These are phyloP conservation scores for Ceramica pisi DNA, from an alignment of 2,888 invertebrate genomes.

Conservation along the genomic window DNA sequence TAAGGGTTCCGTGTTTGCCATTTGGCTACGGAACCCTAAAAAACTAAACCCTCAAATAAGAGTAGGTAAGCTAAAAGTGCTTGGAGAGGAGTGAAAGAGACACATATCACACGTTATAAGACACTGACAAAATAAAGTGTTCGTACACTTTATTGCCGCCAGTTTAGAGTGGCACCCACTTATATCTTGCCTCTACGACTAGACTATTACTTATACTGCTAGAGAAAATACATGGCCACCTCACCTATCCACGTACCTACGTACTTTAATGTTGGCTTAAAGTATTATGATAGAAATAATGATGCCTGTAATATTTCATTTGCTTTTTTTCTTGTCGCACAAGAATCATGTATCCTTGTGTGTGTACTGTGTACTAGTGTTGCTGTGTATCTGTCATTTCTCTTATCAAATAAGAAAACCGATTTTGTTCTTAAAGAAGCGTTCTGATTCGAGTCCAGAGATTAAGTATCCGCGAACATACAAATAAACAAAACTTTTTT, in stretches of 20 bases:
- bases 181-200: conserved; percentile 33
- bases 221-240: conserved; percentile 23
- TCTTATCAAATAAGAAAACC: no score
- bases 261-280: conserved; percentile 9
- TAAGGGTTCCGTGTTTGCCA: no score
- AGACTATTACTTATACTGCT: conserved; percentile 37
- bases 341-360: no score
- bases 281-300: not conserved
- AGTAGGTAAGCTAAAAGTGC: conserved; percentile 2
- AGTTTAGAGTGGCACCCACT: conserved; percentile 53
- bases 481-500: no score
- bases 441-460: no score
- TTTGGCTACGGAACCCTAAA: no score
- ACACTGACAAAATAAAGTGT: conserved; percentile 47
- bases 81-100: conserved; percentile 19
- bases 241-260: conserved; percentile 8
- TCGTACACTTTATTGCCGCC: conserved; percentile 49
- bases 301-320: no score
- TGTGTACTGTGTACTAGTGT: not conserved
- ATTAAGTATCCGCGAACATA: no score
- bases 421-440: no score
- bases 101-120: conserved; percentile 40
- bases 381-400: not conserved
- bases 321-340: no score
- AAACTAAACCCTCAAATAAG: conserved; percentile 7